These are phyloP conservation scores for Scrobipalpa atriplicella DNA, from an alignment of 2,888 invertebrate species.

Conservation along the genomic window DNA sequence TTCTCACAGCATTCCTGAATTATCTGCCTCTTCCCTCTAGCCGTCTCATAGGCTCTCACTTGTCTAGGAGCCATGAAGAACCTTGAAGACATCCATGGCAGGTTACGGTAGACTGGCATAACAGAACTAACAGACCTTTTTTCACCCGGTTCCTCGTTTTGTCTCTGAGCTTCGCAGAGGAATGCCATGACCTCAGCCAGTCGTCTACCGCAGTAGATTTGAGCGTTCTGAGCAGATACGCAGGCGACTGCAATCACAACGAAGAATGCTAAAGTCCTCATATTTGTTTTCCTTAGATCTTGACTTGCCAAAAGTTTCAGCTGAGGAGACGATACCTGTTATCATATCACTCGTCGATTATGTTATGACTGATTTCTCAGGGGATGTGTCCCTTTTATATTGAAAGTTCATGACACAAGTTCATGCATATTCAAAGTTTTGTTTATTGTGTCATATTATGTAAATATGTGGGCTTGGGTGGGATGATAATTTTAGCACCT, in stretches of 20 bases:
- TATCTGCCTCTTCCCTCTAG: slow-evolving; percentile 14
- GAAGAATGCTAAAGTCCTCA: not conserved
- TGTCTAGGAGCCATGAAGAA: not conserved
- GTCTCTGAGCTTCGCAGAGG: not conserved
- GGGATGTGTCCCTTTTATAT: not conserved
- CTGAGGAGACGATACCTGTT: not conserved
- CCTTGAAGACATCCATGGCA: not conserved
- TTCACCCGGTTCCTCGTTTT: not conserved
- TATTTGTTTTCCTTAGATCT: not conserved
- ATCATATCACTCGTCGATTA: not conserved
- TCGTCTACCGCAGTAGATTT: slow-evolving; percentile 11
- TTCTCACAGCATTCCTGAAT: slow-evolving; percentile 12
- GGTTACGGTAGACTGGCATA: not conserved
- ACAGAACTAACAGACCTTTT: not conserved
- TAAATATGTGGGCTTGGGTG: not conserved
- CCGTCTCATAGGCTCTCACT: slow-evolving; percentile 3
- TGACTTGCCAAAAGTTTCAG: not conserved
- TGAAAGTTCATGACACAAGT: not conserved
- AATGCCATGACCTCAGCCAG: not conserved
- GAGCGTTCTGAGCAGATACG: not conserved
- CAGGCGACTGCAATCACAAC: not conserved
- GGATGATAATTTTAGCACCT: not conserved
- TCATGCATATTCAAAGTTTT: slow-evolving; percentile 6
- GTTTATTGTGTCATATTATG: not conserved
- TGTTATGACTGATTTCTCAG: not conserved